Conservation (phyloP, 2,888 invertebrate species). For the Myopa testacea region DNA sequence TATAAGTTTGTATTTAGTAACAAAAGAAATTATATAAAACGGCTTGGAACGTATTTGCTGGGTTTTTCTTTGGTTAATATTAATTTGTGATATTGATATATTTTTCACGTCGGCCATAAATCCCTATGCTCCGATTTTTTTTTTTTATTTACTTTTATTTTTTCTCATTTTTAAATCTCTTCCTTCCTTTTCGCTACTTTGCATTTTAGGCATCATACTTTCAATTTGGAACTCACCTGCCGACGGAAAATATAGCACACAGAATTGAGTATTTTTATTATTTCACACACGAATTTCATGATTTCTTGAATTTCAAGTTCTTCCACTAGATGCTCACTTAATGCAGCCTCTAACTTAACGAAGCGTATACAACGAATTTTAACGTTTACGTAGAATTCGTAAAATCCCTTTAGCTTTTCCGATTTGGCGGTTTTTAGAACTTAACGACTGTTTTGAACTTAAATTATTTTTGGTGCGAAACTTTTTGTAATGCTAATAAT, state of each 20-base stretch:
- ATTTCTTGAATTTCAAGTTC: not conserved
- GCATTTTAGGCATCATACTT: constrained; percentile 62
- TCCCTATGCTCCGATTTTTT: constrained; percentile 69
- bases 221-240: constrained; percentile 61
- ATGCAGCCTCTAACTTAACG: not conserved
- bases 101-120: constrained; percentile 69
- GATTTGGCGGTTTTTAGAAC: constrained; percentile 59
- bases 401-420: constrained; percentile 86
- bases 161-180: constrained; percentile 45
- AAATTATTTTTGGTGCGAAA: constrained; percentile 46
- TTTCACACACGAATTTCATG: constrained; percentile 15
- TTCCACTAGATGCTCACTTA: constrained; percentile 29
- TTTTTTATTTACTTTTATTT: constrained; percentile 41
- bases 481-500: constrained; percentile 14
- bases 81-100: constrained; percentile 34
- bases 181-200: constrained; percentile 56
- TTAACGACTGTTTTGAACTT: constrained; percentile 39
- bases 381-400: constrained; percentile 4
- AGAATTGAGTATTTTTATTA: constrained; percentile 32
- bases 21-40: constrained; percentile 25
- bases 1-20: constrained; percentile 16
- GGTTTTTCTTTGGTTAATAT: constrained; percentile 36
- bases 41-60: constrained; percentile 15
- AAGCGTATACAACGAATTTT: constrained; percentile 4
- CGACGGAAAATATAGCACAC: constrained; percentile 58